A percentile compares a stretch with the other conserved stretches of the same genome.
Evolutionary conservation across 2,888 invertebrate species (phyloP).

Genomic region (Geotrupes spiniger): DNA sequence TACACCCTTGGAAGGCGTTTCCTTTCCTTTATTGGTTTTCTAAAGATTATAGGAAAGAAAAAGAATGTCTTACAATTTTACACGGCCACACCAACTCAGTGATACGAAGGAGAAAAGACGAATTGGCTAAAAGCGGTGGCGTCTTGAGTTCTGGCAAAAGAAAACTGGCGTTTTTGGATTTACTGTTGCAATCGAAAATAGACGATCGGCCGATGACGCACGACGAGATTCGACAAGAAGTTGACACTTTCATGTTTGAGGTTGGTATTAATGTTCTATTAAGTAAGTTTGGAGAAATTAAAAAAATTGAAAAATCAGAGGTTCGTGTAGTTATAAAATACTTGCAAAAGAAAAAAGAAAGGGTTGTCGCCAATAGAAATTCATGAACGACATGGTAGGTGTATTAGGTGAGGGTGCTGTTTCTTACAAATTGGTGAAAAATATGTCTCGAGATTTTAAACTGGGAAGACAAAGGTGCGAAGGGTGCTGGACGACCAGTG

Average conservation of each 20-base stretch:
- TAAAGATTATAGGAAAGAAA: constrained; percentile 58
- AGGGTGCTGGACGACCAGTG: too few species aligned
- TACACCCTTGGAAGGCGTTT: constrained; percentile 53
- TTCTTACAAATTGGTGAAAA: too few species aligned
- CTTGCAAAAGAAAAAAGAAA: too few species aligned
- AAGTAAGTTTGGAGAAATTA: too few species aligned
- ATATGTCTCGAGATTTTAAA: too few species aligned
- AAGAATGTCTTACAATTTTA: constrained; percentile 50
- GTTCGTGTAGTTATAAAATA: too few species aligned
- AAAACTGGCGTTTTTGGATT: constrained; percentile 25
- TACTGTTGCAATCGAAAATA: constrained; percentile 21
- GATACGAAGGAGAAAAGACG: constrained; percentile 50
- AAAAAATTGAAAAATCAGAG: too few species aligned
- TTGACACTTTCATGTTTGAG: constrained; percentile 29
- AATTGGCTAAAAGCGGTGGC: constrained; percentile 9
- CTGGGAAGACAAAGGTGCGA: too few species aligned
- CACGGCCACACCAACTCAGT: constrained; percentile 58
- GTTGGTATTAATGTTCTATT: too few species aligned
- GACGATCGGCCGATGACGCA: constrained; percentile 61
- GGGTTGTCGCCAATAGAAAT: too few species aligned
- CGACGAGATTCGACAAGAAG: constrained; percentile 44
- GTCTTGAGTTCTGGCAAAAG: constrained; percentile 22
- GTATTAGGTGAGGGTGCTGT: too few species aligned
- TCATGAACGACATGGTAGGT: too few species aligned
- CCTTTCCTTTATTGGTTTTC: constrained; percentile 54